A percentile compares a stretch with the other conserved stretches of the same genome.
phyloP scores from a whole-genome alignment of 1,140 invertebrate species.

The Bombus superbus region DNA sequence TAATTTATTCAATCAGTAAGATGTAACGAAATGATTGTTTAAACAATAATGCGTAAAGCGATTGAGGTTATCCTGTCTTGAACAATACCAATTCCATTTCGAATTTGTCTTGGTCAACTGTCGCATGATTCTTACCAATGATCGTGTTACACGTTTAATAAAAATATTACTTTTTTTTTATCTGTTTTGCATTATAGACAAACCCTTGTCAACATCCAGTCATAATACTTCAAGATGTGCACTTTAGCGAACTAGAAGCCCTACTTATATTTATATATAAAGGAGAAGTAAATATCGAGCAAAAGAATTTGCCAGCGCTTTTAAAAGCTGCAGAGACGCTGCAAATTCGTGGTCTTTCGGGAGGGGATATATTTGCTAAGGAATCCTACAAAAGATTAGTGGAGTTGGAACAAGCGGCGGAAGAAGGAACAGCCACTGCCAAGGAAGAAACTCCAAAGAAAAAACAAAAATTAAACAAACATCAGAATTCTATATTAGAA shows the following conservation, averaged over 20 bases:
- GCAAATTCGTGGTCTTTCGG: slow-evolving; percentile 86
- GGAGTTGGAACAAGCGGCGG: slow-evolving; percentile 69
- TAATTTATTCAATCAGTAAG: background rate
- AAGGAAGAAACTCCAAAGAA: slow-evolving; percentile 72
- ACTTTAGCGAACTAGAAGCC: slow-evolving; percentile 84
- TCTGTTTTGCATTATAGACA: slow-evolving; percentile 82
- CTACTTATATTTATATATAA: slow-evolving; percentile 87
- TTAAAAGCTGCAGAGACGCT: slow-evolving; percentile 86
- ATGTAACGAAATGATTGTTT: background rate
- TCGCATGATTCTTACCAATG: background rate
- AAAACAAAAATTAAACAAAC: slow-evolving; percentile 71
- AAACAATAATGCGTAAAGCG: background rate
- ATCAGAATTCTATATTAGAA: slow-evolving; percentile 74
- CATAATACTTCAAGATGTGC: slow-evolving; percentile 87
- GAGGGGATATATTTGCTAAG: slow-evolving; percentile 79
- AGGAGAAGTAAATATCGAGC: slow-evolving; percentile 87
- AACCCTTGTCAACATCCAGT: slow-evolving; percentile 87
- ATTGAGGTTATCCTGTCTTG: slow-evolving; percentile 10
- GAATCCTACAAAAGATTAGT: slow-evolving; percentile 76
- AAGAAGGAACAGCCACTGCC: slow-evolving; percentile 48
- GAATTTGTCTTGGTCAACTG: background rate
- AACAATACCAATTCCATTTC: background rate
- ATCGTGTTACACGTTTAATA: background rate
- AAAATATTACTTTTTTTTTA: background rate
- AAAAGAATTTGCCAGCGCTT: slow-evolving; percentile 85